Evolutionary conservation across 2,888 invertebrate genomes (phyloP), one percentile per base, ranked within the genome.

Genomic region (Stenchaetothrips biformis): DNA sequence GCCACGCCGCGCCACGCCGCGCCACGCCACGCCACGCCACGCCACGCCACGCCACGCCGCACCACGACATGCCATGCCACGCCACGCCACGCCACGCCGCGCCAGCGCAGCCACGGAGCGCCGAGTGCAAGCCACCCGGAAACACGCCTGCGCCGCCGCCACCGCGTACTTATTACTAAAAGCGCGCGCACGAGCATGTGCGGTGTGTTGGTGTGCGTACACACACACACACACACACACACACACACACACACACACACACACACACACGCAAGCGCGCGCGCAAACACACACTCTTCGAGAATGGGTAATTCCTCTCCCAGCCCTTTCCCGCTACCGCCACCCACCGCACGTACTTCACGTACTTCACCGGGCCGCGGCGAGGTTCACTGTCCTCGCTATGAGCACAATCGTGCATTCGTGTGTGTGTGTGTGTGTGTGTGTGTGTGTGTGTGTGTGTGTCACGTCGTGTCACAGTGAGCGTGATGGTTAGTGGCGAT

Each of bases 331-430:
- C 37, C 37, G 37, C 37, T 37, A 37, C 37, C 9, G 59, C 59
- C 59, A 16, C 59, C 37, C 37, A 37, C 37, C 59, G 18, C 59
- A 13, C 59, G 18, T 18, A 59, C 59, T 6, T 37, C 37, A 37
- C 37, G 37, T n/a, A n/a, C n/a, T n/a, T n/a, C 2, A 8, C 53
- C 53, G 0, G 59, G 59, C 59, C 59, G 59, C 59, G 67, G 21
- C 25, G 25, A 74, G 67, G 67, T 74, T 74, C 67, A 74, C 21
- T 74, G 67, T 74, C 67, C 67, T 74, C 37, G 25, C n/a, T 16
- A 8, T 9, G 21, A 7, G 67, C 67, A 74, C 67, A 25, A 8
- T 18, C 59, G 18, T 13, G 6, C 59, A 13, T 37, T 37, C 37
- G 37, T 37, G 37, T 37, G 37, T 37, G 37, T 37, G 37, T 37